Conservation (phyloP, 2,113 vertebrate genomes). For the Okapia johnstoni region DNA sequence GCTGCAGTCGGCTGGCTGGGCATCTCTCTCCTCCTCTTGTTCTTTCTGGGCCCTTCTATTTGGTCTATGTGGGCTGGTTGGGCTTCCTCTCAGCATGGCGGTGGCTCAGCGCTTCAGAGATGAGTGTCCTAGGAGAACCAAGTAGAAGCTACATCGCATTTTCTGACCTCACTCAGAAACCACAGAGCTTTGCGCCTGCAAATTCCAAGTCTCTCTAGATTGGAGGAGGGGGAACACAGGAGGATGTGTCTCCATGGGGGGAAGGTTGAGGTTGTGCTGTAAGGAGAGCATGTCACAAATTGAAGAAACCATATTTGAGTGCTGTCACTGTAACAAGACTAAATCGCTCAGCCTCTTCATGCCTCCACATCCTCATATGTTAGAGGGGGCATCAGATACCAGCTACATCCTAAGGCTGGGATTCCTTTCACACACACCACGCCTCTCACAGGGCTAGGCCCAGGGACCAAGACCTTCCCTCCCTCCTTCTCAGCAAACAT, state of each 20-base stretch:
- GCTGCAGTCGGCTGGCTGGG: neutral
- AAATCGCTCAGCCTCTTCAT: neutral
- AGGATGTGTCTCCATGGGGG: neutral
- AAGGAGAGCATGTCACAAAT: neutral
- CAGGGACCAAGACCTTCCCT: neutral
- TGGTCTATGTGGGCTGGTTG: neutral
- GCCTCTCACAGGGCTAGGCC: neutral
- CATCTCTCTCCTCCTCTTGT: neutral
- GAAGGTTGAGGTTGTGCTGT: fast-evolving
- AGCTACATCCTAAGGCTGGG: neutral
- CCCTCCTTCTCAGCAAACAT: neutral
- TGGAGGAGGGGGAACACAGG: neutral
- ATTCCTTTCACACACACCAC: fast-evolving
- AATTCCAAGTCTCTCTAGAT: neutral
- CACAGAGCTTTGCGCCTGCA: neutral
- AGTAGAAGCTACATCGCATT: neutral
- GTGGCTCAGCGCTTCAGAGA: neutral
- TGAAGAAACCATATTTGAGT: no score
- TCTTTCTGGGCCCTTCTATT: fast-evolving
- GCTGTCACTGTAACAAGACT: neutral
- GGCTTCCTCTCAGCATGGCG: neutral
- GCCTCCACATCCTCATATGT: neutral
- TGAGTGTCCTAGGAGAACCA: neutral
- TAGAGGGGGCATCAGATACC: neutral
- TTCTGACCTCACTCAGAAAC: neutral